phyloP scores from a whole-genome alignment of 2,797 vertebrate species.

The Enteromius unitaeniatus region DNA sequence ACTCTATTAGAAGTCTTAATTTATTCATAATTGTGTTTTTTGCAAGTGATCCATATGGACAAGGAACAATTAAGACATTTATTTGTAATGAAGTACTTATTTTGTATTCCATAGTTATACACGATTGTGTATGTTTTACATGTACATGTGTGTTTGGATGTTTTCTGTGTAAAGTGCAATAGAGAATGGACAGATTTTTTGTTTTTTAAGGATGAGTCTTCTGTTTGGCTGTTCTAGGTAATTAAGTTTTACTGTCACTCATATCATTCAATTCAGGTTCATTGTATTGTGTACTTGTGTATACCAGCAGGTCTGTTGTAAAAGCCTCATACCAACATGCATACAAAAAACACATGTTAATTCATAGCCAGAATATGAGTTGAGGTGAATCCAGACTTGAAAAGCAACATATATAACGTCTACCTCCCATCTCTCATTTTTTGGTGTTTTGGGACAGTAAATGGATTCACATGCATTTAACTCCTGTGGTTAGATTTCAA shows the following conservation, averaged over 20 bases:
- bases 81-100: conserved; percentile 57
- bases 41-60: conserved; percentile 12
- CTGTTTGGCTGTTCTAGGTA: conserved; percentile 52
- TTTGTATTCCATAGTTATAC: conserved; percentile 55
- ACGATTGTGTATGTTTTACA: conserved; percentile 71
- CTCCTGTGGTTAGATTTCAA: conserved; percentile 52
- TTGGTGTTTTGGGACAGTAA: conserved; percentile 73
- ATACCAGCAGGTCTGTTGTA: conserved; percentile 15
- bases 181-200: conserved; percentile 49
- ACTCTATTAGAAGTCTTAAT: conserved; percentile 54
- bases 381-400: conserved; percentile 60
- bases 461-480: conserved; percentile 33
- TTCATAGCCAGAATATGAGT: conserved; percentile 32
- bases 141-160: conserved; percentile 72
- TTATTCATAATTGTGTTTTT: conserved; percentile 55
- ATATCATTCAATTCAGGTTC: conserved; percentile 56
- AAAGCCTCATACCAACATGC: conserved; percentile 27
- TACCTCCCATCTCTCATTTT: conserved; percentile 89
- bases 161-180: conserved; percentile 78
- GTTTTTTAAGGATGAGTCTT: conserved; percentile 52
- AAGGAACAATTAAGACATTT: conserved; percentile 29
- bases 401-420: conserved; percentile 70
- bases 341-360: conserved; percentile 33
- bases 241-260: conserved; percentile 55
- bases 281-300: conserved; percentile 12